Conservation (phyloP, 1,140 invertebrate species). For the Aethina tumida region DNA sequence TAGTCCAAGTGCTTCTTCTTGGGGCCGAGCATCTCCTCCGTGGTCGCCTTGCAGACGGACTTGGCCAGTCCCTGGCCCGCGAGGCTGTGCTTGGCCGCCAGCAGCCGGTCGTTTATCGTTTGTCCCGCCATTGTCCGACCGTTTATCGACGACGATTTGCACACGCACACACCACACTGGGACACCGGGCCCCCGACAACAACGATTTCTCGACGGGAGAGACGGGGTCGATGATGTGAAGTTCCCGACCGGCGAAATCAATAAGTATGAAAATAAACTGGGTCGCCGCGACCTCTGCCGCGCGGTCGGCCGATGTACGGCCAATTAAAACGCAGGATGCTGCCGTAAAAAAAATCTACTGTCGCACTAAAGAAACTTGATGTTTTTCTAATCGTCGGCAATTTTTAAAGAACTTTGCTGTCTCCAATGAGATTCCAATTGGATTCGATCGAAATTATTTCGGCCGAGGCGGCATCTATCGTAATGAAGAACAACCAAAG, state of each 20-base stretch:
- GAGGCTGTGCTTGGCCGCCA: conserved; percentile 95
- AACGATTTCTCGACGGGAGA: conserved; percentile 2
- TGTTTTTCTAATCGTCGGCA: no score
- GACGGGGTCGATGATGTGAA: conserved; percentile 4
- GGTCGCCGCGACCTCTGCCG: no score
- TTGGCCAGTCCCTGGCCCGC: conserved; percentile 98
- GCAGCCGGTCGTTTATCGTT: conserved; percentile 94
- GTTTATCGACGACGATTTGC: background rate
- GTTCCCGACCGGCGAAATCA: conserved; percentile 5
- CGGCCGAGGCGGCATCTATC: no score
- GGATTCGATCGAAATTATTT: no score
- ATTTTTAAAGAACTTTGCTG: no score
- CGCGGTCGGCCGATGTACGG: no score
- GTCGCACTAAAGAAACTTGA: no score
- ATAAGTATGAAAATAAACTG: background rate
- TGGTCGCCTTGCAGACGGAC: conserved; percentile 99
- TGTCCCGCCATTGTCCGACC: conserved; percentile 81
- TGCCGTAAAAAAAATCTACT: no score
- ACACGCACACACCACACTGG: background rate
- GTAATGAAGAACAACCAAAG: no score
- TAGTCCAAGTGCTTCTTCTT: conserved; percentile 99
- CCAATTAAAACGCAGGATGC: no score
- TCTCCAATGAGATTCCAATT: no score
- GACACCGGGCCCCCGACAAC: background rate
- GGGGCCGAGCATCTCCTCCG: conserved; percentile 98